phyloP scores from a whole-genome alignment of 2,113 vertebrate species.

The Leptobrachium ailaonicum region DNA sequence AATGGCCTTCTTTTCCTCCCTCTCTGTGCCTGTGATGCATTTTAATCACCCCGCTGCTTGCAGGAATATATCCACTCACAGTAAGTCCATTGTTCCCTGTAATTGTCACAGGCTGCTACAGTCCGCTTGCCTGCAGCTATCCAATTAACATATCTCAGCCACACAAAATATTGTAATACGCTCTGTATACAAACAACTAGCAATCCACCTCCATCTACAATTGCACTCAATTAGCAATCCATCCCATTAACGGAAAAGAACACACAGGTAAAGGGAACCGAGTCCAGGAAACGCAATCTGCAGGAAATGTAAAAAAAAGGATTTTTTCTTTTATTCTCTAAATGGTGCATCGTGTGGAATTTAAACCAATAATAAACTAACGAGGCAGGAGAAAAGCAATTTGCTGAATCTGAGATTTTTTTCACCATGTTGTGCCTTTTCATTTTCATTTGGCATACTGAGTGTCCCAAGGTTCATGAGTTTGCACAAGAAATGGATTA shows the following conservation, averaged over 20 bases:
- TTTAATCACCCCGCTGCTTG: constrained; percentile 55
- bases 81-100: constrained; percentile 63
- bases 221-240: constrained; percentile 52
- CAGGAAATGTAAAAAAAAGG: no score
- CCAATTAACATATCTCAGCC: constrained; percentile 67
- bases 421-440: no score
- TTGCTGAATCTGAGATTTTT: no score
- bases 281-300: background rate
- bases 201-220: constrained; percentile 51
- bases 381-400: no score
- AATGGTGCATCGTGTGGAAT: no score
- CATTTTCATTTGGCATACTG: no score
- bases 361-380: no score
- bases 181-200: constrained; percentile 53
- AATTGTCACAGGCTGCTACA: constrained; percentile 70
- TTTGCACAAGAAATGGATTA: no score
- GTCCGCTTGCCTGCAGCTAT: constrained; percentile 69
- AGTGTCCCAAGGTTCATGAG: no score
- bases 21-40: constrained; percentile 52
- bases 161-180: constrained; percentile 63
- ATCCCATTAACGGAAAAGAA: constrained; percentile 45
- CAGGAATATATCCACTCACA: constrained; percentile 53
- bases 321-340: no score
- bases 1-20: background rate
- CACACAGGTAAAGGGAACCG: background rate